phyloP scores from a whole-genome alignment of 1,140 invertebrate genomes.

The Chymomyza costata region DNA sequence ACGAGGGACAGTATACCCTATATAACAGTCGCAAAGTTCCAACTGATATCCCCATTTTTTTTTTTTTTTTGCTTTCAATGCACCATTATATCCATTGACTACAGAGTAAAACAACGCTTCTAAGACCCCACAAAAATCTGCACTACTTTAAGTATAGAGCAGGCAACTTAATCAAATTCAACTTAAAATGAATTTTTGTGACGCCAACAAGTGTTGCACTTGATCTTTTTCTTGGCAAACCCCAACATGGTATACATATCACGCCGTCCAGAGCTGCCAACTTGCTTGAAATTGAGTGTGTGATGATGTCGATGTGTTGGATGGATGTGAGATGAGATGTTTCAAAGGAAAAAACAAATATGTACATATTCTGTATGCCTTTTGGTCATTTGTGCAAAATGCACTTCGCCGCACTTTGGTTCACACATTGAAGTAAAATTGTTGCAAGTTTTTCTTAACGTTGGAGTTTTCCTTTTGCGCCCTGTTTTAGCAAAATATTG shows the following conservation, averaged over 20 bases:
- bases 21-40: too few relatives aligned
- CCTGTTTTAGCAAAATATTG: too few relatives aligned
- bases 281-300: constrained; percentile 47
- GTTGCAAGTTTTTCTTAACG: constrained; percentile 4
- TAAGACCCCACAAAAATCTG: too few relatives aligned
- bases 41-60: too few relatives aligned
- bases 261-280: constrained; percentile 13
- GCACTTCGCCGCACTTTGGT: background rate
- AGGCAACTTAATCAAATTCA: constrained; percentile 33
- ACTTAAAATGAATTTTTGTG: constrained; percentile 50
- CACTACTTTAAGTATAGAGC: too few relatives aligned
- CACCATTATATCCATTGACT: too few relatives aligned
- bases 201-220: constrained; percentile 67
- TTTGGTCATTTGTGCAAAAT: constrained; percentile 15
- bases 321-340: constrained; percentile 2
- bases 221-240: constrained; percentile 61
- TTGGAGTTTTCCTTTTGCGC: constrained; percentile 9
- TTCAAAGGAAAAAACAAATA: constrained; percentile 1
- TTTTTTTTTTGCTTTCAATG: too few relatives aligned
- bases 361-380: constrained; percentile 4
- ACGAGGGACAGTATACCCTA: too few relatives aligned
- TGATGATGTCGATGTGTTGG: too few relatives aligned
- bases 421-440: constrained; percentile 7
- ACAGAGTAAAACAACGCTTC: too few relatives aligned
- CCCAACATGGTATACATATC: too few relatives aligned